A percentile compares a stretch with the other conserved stretches of the same genome.
These are phyloP conservation scores for Burhinus bistriatus DNA, from an alignment of 2,113 vertebrate species.

Conservation along the genomic window DNA sequence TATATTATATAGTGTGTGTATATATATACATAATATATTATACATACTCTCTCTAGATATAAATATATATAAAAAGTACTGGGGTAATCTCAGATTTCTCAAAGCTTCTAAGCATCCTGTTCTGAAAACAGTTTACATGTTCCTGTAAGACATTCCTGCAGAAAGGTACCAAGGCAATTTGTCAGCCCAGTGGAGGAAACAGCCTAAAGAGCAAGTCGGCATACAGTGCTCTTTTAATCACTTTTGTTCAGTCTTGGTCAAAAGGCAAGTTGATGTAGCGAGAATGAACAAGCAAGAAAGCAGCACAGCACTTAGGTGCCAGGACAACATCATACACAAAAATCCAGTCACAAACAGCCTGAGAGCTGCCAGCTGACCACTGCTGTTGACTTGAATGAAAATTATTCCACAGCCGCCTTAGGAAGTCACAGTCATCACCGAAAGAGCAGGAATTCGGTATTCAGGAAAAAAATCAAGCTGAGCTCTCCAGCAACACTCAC, in stretches of 20 bases:
- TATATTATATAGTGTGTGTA: neutral
- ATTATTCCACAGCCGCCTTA: neutral
- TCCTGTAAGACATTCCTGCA: neutral
- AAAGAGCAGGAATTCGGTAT: neutral
- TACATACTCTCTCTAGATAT: neutral
- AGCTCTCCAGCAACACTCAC: neutral
- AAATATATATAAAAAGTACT: neutral
- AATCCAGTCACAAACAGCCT: neutral
- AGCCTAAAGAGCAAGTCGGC: neutral
- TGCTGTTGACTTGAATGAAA: neutral
- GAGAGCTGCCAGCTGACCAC: neutral
- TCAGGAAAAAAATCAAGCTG: neutral
- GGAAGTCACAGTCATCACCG: neutral
- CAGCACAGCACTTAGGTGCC: neutral
- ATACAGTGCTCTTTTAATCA: neutral
- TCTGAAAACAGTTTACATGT: neutral
- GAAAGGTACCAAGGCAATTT: neutral
- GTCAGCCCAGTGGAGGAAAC: neutral
- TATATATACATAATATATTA: neutral
- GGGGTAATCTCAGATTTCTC: neutral
- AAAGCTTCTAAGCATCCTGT: neutral
- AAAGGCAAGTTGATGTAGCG: neutral
- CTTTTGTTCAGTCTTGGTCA: neutral
- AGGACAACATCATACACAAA: neutral
- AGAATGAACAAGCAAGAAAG: neutral